Evolutionary conservation across 2,888 invertebrate genomes (phyloP).

Genomic region (Andrena flavipes): DNA sequence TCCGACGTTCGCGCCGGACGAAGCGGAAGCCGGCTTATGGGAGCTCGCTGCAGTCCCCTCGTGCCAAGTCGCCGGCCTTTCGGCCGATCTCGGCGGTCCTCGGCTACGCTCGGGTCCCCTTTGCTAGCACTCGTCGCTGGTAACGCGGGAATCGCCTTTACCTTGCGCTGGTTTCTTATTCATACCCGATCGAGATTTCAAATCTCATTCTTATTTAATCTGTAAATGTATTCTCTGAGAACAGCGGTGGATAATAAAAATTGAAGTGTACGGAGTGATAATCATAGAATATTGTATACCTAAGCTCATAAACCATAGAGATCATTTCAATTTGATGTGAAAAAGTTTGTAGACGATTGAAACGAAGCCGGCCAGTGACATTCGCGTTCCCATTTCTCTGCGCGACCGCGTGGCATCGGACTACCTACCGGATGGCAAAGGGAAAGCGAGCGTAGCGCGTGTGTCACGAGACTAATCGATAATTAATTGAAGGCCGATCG

Average conservation of each 20-base stretch:
- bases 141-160: conserved; percentile 60
- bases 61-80: conserved; percentile 59
- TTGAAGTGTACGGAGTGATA: too few species aligned
- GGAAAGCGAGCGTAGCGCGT: conserved; percentile 29
- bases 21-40: conserved; percentile 70
- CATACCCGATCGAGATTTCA: neutral
- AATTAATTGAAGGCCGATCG: conserved; percentile 63
- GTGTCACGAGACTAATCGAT: conserved; percentile 49
- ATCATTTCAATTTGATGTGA: too few species aligned
- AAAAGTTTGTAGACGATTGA: too few species aligned
- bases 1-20: conserved; percentile 63
- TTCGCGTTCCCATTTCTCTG: neutral
- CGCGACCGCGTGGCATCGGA: neutral
- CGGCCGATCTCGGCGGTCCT: conserved; percentile 71
- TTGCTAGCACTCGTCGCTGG: conserved; percentile 37
- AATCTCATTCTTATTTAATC: too few species aligned
- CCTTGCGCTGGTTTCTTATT: conserved; percentile 18
- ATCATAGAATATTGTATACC: too few species aligned
- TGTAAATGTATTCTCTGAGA: too few species aligned
- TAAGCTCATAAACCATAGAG: too few species aligned
- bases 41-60: conserved; percentile 60
- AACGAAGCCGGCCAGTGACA: neutral
- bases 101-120: conserved; percentile 65
- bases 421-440: neutral
- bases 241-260: too few species aligned